Evolutionary conservation across 35 echinoderm and acorn worm species (phyloP).

Genomic region (Ptychodera flava): DNA sequence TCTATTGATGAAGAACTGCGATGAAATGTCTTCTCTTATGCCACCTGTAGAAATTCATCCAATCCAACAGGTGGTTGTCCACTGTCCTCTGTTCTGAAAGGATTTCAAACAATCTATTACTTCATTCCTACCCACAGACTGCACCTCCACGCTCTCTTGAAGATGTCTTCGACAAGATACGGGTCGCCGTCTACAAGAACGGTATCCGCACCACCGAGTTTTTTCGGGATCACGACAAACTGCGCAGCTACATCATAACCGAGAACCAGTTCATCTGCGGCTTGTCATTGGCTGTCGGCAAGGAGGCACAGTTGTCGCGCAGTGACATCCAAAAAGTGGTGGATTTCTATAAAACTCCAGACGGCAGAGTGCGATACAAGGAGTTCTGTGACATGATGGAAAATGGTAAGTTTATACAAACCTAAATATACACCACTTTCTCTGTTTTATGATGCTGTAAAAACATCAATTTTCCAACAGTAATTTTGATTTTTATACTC

Average conservation of each 20-base stretch:
- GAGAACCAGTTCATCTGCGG: conserved; percentile 97
- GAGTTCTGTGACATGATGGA: conserved; percentile 95
- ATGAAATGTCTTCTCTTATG: no score
- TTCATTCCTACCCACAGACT: no score
- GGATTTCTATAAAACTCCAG: conserved; percentile 67
- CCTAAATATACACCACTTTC: background rate
- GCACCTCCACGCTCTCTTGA: background rate
- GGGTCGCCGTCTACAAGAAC: conserved; percentile 82
- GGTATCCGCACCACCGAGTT: conserved; percentile 95
- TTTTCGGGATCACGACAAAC: conserved; percentile 93
- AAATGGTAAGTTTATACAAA: conserved; percentile 67
- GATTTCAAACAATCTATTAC: no score
- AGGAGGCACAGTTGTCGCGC: conserved; percentile 53
- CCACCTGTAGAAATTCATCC: no score
- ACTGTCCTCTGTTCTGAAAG: no score
- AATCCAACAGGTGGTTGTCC: no score
- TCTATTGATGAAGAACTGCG: no score
- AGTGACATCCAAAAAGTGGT: conserved; percentile 85
- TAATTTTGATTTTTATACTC: no score
- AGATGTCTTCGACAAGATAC: conserved; percentile 67
- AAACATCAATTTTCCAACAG: no score
- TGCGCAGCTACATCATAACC: conserved; percentile 80
- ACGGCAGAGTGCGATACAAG: conserved; percentile 82
- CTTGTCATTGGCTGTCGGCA: conserved; percentile 70
- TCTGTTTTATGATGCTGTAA: background rate